Evolutionary conservation across 1,140 invertebrate genomes (phyloP), one percentile per base, ranked within the genome.

Genomic region (Drosophila miranda): DNA sequence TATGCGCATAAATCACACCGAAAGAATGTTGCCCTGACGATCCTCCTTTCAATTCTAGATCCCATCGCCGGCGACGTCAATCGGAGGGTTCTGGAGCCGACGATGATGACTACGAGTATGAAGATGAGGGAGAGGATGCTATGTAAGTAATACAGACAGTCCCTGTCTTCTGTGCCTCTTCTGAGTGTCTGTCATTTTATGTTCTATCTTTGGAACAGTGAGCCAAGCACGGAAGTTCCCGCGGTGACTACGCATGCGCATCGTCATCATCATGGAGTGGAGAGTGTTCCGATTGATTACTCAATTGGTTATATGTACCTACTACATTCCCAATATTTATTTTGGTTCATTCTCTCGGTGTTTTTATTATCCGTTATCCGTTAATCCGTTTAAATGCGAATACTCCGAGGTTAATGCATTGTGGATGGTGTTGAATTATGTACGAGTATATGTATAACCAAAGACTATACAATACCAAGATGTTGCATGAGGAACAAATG

Each of bases 221-320:
- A 74, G 59, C 67, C 78, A 46, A 80, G 78, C 28, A 91, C 88
- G 42, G 90, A 83, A 63, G 69, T 89, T 11, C 78, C 88, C 26
- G 72, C 76, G 49, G 90, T 91, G 23, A 90, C 92, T 55, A 90
- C 90, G 7, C 94, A 94, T 90, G 93, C 93, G 1, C 94, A 94
- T 89, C 91, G 94, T 52, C 94, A 95, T 89, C 94, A 94, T 84
- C 94, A 94, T 77, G 94, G 94, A 11, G 93, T 57, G 90, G 90
- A 91, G 64, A 89, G 90, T 91, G 19, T 57, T 58, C 43, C 19
- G 21, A 43, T 30, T 45, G 9, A 6, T 26, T 13, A 13, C 30
- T 44, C 44, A 57, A 48, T 61, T 19, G 30, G 46, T 38, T 62
- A 50, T 34, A 19, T 19, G 19, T 19, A 19, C 19, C 19, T 19